Base-by-base conservation (phyloP, 2,888 invertebrate genomes). In the Amphipoea oculea region DNA sequence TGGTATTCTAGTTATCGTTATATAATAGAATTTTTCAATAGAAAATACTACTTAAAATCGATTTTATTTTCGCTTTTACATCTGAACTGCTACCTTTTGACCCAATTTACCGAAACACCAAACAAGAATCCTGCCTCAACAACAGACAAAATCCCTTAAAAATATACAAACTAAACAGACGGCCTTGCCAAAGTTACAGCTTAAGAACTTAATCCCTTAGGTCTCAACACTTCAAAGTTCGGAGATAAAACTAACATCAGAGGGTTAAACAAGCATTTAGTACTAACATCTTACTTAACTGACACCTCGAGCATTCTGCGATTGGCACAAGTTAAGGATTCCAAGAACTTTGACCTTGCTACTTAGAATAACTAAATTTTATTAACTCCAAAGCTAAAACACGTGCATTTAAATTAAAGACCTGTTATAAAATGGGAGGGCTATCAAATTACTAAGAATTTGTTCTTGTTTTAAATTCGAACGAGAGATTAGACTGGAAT, bases 241-340 rank as follows among this genome's bases (percentile, higher is more conserved):
- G 29, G 23, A 79, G 73, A 73, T 79, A 87, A 78, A 88, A 84
- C 74, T 51, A 63, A 78, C 84, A 74, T 87, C 81, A 88, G 86
- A 88, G 75, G 79, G 74, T 72, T 23, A 74, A 79, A 78, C 74
- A 77, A 82, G 73, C 69, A 79, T 78, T 79, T 84, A 82, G 71
- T 73, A 36, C 67, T 71, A 73, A 63, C 70, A 42, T 71, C 82
- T 76, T 23, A 81, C 82, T 87, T 80, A 73, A 81, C 84, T 79
- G 70, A 72, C 74, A 82, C 78, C 82, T 83, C 76, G 65, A 83
- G 69, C 76, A 76, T 78, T 67, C 72, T 17, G 29, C 48, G 73
- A 69, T 57, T 76, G 74, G 70, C 48, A 20, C 48, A 54, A 74
- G 78, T 74, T 71, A 4, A 11, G n/a, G 54, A 48, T 76, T 66